These are phyloP conservation scores for Pararge aegeria DNA, from an alignment of 1,140 invertebrate genomes.

Conservation along the genomic window DNA sequence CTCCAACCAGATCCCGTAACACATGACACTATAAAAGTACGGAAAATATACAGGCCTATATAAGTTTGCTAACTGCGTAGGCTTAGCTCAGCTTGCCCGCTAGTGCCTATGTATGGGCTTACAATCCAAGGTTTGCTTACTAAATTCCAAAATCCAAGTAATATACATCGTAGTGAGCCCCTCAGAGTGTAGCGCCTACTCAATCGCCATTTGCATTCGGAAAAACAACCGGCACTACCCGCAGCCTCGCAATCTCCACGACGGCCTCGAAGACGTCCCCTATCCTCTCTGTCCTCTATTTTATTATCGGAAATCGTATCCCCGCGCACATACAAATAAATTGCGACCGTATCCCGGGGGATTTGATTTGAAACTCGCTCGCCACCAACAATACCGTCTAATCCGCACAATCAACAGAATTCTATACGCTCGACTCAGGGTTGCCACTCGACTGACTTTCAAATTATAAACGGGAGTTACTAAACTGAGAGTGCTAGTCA, in stretches of 20 bases:
- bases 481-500: no score
- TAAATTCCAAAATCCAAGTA: no score
- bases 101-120: no score
- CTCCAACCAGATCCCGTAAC: no score
- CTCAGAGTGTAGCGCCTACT: not conserved
- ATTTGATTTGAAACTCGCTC: constrained; percentile 20
- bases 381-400: constrained; percentile 18
- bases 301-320: constrained; percentile 30
- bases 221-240: constrained; percentile 20
- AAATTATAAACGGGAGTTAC: no score
- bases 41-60: no score
- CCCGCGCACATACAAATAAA: constrained; percentile 10
- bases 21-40: no score
- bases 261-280: constrained; percentile 25
- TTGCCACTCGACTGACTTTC: not conserved
- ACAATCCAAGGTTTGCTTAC: no score
- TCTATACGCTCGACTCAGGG: constrained; percentile 8
- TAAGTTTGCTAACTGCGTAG: no score
- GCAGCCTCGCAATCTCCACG: constrained; percentile 24
- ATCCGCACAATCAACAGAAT: constrained; percentile 34
- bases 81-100: no score
- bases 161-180: no score
- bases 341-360: constrained; percentile 19
- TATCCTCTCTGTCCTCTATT: constrained; percentile 9
- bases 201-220: constrained; percentile 22